A percentile compares a stretch with the other conserved stretches of the same genome.
Conservation (phyloP, 2,888 invertebrate species). For the Acanthosepion esculentum region DNA sequence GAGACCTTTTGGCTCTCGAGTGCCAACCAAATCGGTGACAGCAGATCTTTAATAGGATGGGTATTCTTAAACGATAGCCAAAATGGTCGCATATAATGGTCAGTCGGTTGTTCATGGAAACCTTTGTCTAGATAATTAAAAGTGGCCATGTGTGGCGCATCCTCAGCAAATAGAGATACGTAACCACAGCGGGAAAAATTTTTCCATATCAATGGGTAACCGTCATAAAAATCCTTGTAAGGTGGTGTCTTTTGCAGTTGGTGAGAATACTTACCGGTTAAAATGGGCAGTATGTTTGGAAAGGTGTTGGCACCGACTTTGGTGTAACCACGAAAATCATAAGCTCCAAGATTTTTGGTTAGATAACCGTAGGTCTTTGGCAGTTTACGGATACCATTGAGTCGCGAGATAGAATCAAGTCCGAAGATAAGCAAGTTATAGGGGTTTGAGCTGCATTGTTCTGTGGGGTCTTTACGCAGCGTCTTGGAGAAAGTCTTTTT, state of each 20-base stretch:
- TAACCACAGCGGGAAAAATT: conserved; percentile 55
- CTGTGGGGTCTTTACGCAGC: not conserved
- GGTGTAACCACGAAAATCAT: conserved; percentile 59
- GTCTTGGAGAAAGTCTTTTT: conserved; percentile 4
- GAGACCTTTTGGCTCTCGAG: not conserved
- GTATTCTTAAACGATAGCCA: conserved; percentile 57
- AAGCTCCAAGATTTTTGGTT: conserved; percentile 53
- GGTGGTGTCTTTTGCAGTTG: conserved; percentile 56
- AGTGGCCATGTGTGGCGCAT: conserved; percentile 56
- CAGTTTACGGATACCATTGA: conserved; percentile 57
- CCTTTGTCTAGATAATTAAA: conserved; percentile 56
- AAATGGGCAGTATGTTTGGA: conserved; percentile 58
- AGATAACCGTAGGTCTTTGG: conserved; percentile 60
- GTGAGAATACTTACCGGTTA: conserved; percentile 57
- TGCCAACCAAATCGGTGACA: conserved; percentile 42
- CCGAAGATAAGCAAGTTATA: conserved; percentile 56
- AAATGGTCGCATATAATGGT: conserved; percentile 61
- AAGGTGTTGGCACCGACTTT: conserved; percentile 62
- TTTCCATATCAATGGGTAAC: conserved; percentile 58
- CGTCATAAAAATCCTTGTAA: conserved; percentile 51
- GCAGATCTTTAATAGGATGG: conserved; percentile 50
- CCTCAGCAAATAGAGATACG: conserved; percentile 57
- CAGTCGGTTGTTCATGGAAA: conserved; percentile 56
- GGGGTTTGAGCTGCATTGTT: not conserved
- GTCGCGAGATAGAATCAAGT: conserved; percentile 57